A percentile compares a stretch with the other conserved stretches of the same genome.
phyloP scores from a whole-genome alignment of 2,888 invertebrate species.

The Toxonevra muliebris region DNA sequence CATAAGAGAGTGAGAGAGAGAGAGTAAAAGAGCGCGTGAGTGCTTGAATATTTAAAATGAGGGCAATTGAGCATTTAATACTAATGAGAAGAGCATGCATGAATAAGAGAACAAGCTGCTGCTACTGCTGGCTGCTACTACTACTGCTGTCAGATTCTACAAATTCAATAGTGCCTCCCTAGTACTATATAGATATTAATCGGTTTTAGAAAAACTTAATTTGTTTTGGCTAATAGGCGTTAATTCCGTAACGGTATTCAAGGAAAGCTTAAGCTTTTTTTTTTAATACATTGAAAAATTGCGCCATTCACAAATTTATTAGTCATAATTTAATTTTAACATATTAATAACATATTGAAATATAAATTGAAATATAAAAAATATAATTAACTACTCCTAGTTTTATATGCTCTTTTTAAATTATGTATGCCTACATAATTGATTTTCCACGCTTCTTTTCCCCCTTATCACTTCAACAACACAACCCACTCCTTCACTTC shows the following conservation, averaged over 20 bases:
- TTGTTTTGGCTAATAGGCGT: conserved; percentile 9
- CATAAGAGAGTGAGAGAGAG: conserved; percentile 1
- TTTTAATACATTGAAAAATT: neutral
- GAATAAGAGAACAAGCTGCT: neutral
- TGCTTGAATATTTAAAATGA: too few species aligned
- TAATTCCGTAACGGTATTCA: conserved; percentile 13
- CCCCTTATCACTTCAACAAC: too few species aligned
- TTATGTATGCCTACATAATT: too few species aligned
- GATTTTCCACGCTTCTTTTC: too few species aligned
- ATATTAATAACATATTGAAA: too few species aligned
- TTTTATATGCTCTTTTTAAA: too few species aligned
- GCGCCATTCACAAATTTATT: neutral
- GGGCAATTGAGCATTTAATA: too few species aligned
- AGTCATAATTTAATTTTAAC: too few species aligned
- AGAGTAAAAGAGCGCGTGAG: conserved; percentile 8
- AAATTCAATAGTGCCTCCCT: conserved; percentile 8
- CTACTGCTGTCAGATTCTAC: neutral
- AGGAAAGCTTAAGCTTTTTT: neutral
- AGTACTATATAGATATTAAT: neutral
- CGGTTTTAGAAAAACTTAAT: neutral
- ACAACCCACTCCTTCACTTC: too few species aligned
- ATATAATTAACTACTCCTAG: too few species aligned
- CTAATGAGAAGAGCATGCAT: neutral
- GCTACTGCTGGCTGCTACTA: too few species aligned
- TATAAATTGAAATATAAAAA: too few species aligned